Evolutionary conservation across 2,797 vertebrate genomes (phyloP), one percentile per base, ranked within the genome.

Genomic region (Melanotaenia boesemani): DNA sequence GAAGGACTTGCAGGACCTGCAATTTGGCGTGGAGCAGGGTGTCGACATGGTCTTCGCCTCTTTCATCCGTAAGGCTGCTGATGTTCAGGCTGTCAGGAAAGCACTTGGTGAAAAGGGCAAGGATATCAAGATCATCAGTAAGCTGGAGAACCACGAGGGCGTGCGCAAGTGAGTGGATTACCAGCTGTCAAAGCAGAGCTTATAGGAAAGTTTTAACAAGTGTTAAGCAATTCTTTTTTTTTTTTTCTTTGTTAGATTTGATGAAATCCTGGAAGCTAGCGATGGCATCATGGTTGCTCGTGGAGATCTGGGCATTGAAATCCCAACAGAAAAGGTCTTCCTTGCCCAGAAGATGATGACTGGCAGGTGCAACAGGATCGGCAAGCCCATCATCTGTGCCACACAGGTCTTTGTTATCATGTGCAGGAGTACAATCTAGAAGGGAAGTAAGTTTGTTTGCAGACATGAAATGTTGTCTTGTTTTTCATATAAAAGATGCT

Each of bases 341-440:
- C 84, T 99, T 0, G 98, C 98, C 55, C 98, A 99, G 92, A 99
- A 99, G 92, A 99, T 99, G 98, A 98, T 99, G 97, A 99, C 98
- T 6, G 97, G 97, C 24, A 96, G 94, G 20, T 98, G 98, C 94
- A 98, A 96, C 92, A 96, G 96, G 80, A 93, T 96, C 18, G 98
- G 98, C 76, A 99, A 99, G 76, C 98, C 98, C 60, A 95, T 99
- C 77, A 95, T 96, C 91, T 99, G 98, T 63, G 98, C 98, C 80
- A 99, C 98, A 24, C 98, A 99, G 97, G 98, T 97, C 32, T n/a
- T 81, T 66, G 34, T 63, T 32, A 32, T 12, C 30, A 22, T 15
- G 0, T 5, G 11, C 15, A 24, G 18, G 10, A 67, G 18, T 48
- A 52, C 11, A 7, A 20, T 32, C 30, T 44, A 22, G 10, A 48